A percentile compares a stretch with the other conserved stretches of the same genome.
Evolutionary conservation across 1,140 invertebrate species (phyloP).

Genomic region (Stegodyphus dumicola): DNA sequence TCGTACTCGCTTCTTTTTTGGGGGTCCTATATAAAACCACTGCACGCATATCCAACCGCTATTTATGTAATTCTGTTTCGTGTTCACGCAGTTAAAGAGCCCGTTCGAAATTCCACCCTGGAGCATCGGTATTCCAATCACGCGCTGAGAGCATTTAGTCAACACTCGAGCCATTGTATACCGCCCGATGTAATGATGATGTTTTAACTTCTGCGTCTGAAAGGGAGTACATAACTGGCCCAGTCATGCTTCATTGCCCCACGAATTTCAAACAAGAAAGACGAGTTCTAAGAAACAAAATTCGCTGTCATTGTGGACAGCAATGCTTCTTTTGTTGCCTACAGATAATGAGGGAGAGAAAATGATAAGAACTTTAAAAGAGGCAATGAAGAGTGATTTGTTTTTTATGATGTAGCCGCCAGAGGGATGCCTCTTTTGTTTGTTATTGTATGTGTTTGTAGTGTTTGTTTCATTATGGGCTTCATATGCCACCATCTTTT

Average conservation of each 20-base stretch:
- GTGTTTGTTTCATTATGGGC: no score
- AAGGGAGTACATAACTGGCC: background rate
- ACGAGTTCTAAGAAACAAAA: slow-evolving; percentile 11
- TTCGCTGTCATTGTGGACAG: background rate
- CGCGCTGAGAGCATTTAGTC: background rate
- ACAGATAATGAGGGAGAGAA: slow-evolving; percentile 6
- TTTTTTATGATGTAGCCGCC: no score
- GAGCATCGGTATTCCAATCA: background rate
- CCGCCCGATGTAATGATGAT: slow-evolving; percentile 16
- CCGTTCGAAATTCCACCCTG: no score
- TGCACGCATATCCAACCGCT: no score
- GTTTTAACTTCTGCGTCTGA: background rate
- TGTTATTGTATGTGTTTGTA: no score
- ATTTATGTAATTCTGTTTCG: no score
- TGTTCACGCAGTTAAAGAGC: no score
- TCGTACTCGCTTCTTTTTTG: no score
- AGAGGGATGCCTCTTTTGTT: no score
- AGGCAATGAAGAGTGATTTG: background rate
- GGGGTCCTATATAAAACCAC: no score
- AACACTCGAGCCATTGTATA: slow-evolving; percentile 5
- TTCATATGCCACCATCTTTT: no score
- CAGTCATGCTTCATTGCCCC: slow-evolving; percentile 8
- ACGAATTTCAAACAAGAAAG: slow-evolving; percentile 22
- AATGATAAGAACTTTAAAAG: slow-evolving; percentile 1
- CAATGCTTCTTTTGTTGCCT: slow-evolving; percentile 11